phyloP scores from a whole-genome alignment of 2,888 invertebrate species.

The Arge pagana region DNA sequence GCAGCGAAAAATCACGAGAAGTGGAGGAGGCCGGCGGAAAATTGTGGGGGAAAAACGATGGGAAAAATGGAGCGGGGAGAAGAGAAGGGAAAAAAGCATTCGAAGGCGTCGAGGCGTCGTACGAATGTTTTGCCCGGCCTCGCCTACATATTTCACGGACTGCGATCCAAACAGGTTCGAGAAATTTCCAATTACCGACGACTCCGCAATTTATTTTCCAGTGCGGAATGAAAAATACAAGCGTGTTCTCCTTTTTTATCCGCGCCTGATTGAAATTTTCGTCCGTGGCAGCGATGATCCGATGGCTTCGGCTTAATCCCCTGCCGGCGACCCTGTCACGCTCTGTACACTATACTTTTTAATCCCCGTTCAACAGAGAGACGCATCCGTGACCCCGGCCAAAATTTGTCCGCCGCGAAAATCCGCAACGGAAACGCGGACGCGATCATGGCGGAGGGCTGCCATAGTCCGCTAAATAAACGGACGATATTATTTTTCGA shows the following conservation, averaged over 20 bases:
- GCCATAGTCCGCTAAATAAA: slow-evolving; percentile 49
- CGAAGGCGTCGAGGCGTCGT: too few species aligned
- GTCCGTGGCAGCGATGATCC: slow-evolving; percentile 1
- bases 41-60: too few species aligned
- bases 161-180: background rate
- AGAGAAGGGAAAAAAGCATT: too few species aligned
- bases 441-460: too few species aligned
- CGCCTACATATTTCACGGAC: too few species aligned
- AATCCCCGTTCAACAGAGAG: slow-evolving; percentile 40
- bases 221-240: too few species aligned
- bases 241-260: too few species aligned
- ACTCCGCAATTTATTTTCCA: background rate
- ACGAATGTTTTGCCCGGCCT: too few species aligned
- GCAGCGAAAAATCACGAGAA: too few species aligned
- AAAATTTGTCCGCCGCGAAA: slow-evolving; percentile 26
- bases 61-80: too few species aligned
- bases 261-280: slow-evolving; percentile 19
- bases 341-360: slow-evolving; percentile 54
- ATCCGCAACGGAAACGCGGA: slow-evolving; percentile 4
- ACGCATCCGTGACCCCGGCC: slow-evolving; percentile 33
- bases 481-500: slow-evolving; percentile 56
- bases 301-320: slow-evolving; percentile 41
- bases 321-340: slow-evolving; percentile 49
- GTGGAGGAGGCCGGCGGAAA: too few species aligned
- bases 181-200: background rate